Base-by-base conservation (phyloP, 2,888 invertebrate species). In the Alviniconcha strummeri region DNA sequence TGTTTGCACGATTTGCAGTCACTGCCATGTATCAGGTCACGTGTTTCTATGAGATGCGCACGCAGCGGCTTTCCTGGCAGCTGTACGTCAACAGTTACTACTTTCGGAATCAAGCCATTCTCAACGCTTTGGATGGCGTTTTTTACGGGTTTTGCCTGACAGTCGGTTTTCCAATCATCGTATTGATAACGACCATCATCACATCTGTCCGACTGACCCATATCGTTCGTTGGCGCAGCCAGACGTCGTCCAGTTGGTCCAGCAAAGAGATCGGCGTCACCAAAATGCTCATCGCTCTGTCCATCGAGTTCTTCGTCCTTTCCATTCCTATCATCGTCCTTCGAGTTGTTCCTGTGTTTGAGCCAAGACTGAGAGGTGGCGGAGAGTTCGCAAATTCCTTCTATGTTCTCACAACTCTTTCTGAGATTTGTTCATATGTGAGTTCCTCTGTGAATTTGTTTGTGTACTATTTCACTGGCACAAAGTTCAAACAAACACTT, bases 381-480 rank as follows among this genome's bases (percentile, higher is more conserved):
- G 81, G 81, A 4, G 52, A 19, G 6, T 74, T 75, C 64, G 19
- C n/a, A 13, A 81, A 81, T 54, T 64, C 57, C 11, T 81, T 81
- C 13, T 7, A 15, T 15, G 54, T 75, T 4, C 56, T 81, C 19
- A 7, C 75, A 55, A 52, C 75, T 64, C 17, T 81, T 15, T 60
- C 60, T 7, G 81, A 81, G 64, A 55, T 81, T 17, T 74, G 81
- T 17, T 81, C 81, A n/a, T 75, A 56, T 54, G 36, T 56, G 7
- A 74, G 60, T 15, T 81, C 75, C 52, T 64, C 81, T 17, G 81
- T 75, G 8, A 81, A 81, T 52, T 81, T 81, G 54, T 74, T 81
- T 57, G 81, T 81, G 52, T 76, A 81, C 54, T 81, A 75, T 56
- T 60, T 60, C 81, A 75, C 74, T 56, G 81, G 81, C n/a, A 54